Percentiles rank a stretch among this genome's conserved stretches.
Evolutionary conservation across 2,113 vertebrate genomes (phyloP).

Genomic region (Coreoperca whiteheadi): DNA sequence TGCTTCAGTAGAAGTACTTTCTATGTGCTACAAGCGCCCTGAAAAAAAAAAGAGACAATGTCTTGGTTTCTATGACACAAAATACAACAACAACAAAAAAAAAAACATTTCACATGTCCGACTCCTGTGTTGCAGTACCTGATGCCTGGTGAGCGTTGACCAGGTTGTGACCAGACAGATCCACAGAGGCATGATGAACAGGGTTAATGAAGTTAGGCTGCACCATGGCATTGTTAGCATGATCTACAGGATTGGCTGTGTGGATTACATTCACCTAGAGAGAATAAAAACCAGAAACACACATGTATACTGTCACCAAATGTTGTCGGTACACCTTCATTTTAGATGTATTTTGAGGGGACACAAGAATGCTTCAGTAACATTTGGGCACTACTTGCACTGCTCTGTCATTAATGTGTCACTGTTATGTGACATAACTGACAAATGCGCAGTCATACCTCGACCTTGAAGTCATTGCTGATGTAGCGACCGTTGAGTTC

Average conservation of each 20-base stretch:
- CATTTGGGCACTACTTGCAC: neutral
- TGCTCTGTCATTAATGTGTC: neutral
- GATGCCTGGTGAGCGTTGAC: constrained; percentile 93
- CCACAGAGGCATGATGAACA: constrained; percentile 92
- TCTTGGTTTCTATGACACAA: neutral
- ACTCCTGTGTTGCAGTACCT: constrained; percentile 81
- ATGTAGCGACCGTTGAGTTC: constrained; percentile 97
- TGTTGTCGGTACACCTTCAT: neutral
- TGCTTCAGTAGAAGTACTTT: neutral
- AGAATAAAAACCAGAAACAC: constrained; percentile 5
- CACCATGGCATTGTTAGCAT: constrained; percentile 91
- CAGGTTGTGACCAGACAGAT: constrained; percentile 96
- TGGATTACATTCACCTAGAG: constrained; percentile 96
- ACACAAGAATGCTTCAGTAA: neutral
- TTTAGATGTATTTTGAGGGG: neutral
- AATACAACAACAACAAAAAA: neutral
- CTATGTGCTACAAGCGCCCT: neutral
- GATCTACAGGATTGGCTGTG: constrained; percentile 90
- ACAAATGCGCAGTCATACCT: constrained; percentile 85
- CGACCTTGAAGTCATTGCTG: constrained; percentile 97
- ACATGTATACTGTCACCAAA: neutral
- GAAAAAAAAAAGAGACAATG: neutral
- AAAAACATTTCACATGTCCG: neutral
- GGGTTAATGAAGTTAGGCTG: constrained; percentile 96
- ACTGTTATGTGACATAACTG: neutral